phyloP scores from a whole-genome alignment of 2,113 vertebrate species.

The Actinemys pallida region DNA sequence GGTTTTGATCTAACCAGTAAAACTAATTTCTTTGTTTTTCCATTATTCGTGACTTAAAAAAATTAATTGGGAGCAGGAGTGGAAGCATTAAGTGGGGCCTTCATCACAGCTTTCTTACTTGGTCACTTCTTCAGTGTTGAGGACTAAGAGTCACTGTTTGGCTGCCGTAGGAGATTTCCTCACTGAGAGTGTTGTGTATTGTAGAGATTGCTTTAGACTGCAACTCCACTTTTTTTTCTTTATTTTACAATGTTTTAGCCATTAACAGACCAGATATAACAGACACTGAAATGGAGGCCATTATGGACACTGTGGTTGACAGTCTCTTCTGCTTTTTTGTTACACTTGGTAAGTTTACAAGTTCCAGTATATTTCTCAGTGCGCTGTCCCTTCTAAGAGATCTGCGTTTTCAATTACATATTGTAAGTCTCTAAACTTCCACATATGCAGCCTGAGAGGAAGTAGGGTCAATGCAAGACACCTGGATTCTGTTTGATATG shows the following conservation, averaged over 20 bases:
- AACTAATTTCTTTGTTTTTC: not conserved
- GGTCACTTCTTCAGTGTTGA: not conserved
- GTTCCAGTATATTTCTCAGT: not conserved
- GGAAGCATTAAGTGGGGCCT: not conserved
- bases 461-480: not conserved
- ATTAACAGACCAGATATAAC: constrained; percentile 95
- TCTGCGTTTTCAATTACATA: not conserved
- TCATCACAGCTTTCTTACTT: not conserved
- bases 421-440: not conserved
- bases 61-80: not conserved
- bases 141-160: not conserved
- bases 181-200: not conserved
- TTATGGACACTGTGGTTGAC: constrained; percentile 99
- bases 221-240: not conserved
- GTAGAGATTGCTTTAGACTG: not conserved
- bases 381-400: not conserved
- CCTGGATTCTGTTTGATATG: accelerated
- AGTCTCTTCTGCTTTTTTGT: constrained; percentile 99
- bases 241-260: constrained; percentile 75
- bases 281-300: constrained; percentile 97
- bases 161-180: not conserved
- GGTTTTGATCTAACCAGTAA: not conserved
- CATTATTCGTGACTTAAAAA: not conserved
- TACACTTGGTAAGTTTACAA: constrained; percentile 90
- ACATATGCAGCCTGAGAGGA: not conserved